Conservation (phyloP, 2,113 vertebrate genomes). For the Anguilla japonica region DNA sequence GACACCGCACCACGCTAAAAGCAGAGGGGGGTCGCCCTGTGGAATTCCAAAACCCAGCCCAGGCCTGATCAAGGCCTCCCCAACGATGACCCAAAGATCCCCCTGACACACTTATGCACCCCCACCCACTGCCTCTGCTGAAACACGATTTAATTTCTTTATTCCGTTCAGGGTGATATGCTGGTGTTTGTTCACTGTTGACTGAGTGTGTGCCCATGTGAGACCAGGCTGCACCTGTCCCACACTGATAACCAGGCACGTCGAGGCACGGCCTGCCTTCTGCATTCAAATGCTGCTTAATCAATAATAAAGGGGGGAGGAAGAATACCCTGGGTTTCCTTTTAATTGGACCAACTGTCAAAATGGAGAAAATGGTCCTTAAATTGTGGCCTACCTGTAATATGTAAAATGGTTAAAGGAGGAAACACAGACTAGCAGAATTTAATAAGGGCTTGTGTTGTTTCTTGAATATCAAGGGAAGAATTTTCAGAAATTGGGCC, state of each 20-base stretch:
- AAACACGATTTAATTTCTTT: slow-evolving; percentile 35
- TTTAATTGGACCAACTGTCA: slow-evolving; percentile 71
- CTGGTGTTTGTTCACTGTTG: slow-evolving; percentile 60
- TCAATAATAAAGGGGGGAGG: slow-evolving; percentile 58
- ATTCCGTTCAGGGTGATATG: slow-evolving; percentile 32
- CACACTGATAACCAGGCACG: slow-evolving; percentile 66
- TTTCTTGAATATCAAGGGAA: neutral
- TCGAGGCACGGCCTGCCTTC: slow-evolving; percentile 32
- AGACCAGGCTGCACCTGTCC: slow-evolving; percentile 64
- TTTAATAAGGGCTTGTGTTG: neutral
- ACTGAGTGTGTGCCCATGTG: slow-evolving; percentile 68
- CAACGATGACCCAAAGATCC: slow-evolving; percentile 26
- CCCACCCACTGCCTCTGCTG: neutral
- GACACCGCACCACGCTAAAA: neutral
- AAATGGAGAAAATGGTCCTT: slow-evolving; percentile 49
- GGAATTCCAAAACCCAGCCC: neutral
- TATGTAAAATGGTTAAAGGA: neutral
- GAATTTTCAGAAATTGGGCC: neutral
- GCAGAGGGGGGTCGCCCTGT: neutral
- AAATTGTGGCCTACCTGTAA: neutral
- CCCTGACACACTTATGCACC: neutral
- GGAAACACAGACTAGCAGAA: neutral
- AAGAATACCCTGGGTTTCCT: slow-evolving; percentile 44
- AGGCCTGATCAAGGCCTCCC: neutral
- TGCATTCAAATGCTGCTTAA: slow-evolving; percentile 54